These are phyloP conservation scores for Strigamia maritima DNA, from an alignment of 2,888 invertebrate species.

Conservation along the genomic window DNA sequence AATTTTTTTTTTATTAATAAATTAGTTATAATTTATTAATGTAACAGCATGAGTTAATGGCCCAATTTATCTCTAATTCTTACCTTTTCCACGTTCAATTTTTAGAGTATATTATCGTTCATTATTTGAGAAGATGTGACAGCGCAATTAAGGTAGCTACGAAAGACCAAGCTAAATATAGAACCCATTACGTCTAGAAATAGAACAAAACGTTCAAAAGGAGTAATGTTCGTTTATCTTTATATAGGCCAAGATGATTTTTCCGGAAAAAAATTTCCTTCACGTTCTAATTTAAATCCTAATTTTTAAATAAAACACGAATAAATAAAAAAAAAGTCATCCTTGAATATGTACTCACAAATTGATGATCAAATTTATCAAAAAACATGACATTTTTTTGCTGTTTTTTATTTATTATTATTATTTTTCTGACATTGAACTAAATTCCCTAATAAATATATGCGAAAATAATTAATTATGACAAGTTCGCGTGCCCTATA, in stretches of 20 bases:
- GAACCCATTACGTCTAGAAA: constrained; percentile 4
- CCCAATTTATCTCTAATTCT: too few species aligned
- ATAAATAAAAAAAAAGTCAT: background rate
- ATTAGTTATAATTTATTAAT: too few species aligned
- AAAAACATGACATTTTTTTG: background rate
- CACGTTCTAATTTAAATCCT: background rate
- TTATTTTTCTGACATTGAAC: background rate
- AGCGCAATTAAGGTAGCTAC: background rate
- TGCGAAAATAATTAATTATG: constrained; percentile 8
- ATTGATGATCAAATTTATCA: background rate
- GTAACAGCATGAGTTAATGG: too few species aligned
- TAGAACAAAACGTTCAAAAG: constrained; percentile 6
- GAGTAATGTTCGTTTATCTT: constrained; percentile 5
- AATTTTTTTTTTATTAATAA: too few species aligned
- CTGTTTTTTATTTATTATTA: too few species aligned
- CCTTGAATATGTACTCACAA: background rate
- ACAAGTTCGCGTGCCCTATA: background rate
- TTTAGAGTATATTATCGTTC: background rate
- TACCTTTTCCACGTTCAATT: background rate
- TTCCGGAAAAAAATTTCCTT: background rate
- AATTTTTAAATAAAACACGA: background rate
- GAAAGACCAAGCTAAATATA: background rate
- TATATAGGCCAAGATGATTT: background rate
- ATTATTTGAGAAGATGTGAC: background rate
- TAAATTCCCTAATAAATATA: background rate